Evolutionary conservation across 2,113 vertebrate genomes (phyloP).

Genomic region (Nicator chloris): DNA sequence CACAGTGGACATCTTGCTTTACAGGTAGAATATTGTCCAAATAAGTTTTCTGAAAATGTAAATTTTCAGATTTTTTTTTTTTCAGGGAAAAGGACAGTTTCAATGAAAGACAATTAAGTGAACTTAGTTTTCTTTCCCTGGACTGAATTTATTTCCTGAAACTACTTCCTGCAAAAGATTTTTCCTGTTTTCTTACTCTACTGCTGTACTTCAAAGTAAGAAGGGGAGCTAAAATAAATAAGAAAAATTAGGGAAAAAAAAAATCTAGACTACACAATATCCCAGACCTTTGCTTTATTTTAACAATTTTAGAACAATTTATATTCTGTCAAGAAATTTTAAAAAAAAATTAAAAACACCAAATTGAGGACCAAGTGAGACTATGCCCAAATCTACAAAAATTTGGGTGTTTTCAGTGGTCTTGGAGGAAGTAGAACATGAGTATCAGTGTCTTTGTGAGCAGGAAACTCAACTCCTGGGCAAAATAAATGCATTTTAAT

Average conservation of each 20-base stretch:
- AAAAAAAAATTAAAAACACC: neutral
- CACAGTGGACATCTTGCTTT: neutral
- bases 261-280: neutral
- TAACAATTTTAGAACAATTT: neutral
- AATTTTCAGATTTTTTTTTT: neutral
- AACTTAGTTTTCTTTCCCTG: neutral
- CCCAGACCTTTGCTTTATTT: neutral
- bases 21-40: neutral
- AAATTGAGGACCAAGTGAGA: neutral
- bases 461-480: neutral
- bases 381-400: neutral
- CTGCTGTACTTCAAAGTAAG: neutral
- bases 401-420: neutral
- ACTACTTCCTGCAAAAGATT: neutral
- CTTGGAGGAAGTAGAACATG: neutral
- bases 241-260: neutral
- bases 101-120: neutral
- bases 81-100: neutral
- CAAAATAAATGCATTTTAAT: neutral
- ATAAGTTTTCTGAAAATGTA: neutral
- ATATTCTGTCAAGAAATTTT: neutral
- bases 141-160: neutral
- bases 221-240: neutral
- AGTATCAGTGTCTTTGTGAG: neutral
- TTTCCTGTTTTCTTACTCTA: neutral